Evolutionary conservation across 2,797 vertebrate species (phyloP).

Genomic region (Bradypodion ventrale): DNA sequence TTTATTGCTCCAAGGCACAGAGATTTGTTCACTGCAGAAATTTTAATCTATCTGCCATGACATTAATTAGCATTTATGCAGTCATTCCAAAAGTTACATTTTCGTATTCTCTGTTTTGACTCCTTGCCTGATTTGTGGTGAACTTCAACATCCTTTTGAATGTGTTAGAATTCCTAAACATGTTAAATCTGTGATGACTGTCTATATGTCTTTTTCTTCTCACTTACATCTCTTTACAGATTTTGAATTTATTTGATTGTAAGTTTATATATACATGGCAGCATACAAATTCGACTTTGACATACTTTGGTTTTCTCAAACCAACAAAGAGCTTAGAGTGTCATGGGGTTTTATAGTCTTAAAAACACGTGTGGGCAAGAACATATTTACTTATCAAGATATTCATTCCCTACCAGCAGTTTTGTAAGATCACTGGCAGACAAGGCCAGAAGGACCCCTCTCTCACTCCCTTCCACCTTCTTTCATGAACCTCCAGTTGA

Average conservation of each 20-base stretch:
- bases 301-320: background rate
- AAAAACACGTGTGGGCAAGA: no score
- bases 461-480: no score
- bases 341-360: background rate
- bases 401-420: no score
- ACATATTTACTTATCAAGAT: no score
- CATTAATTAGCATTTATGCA: slow-evolving; percentile 7
- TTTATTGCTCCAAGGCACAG: slow-evolving; percentile 13
- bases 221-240: background rate
- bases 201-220: background rate
- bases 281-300: background rate
- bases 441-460: no score
- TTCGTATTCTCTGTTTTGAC: background rate
- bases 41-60: slow-evolving; percentile 21
- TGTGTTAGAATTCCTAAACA: background rate
- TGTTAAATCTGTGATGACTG: background rate
- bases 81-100: background rate
- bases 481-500: no score
- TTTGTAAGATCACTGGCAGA: no score
- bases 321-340: background rate
- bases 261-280: background rate
- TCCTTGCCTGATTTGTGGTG: background rate
- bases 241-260: background rate
- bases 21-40: background rate
- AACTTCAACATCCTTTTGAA: background rate